phyloP scores from a whole-genome alignment of 2,797 vertebrate genomes.

The Megaceryle alcyon region DNA sequence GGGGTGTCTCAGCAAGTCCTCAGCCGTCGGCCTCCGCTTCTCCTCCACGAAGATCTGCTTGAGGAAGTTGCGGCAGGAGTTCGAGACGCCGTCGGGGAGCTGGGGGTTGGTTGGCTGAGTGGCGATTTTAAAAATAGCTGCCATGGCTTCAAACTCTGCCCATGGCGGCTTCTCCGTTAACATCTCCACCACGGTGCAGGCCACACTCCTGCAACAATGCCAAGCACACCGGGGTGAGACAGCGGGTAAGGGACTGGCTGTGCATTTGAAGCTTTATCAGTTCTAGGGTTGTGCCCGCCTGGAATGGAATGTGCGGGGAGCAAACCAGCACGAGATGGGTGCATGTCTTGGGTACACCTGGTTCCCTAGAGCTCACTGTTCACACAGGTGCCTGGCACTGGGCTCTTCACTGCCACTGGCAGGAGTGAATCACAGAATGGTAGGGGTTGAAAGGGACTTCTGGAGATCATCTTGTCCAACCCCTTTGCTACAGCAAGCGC shows the following conservation, averaged over 20 bases:
- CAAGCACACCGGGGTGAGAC: background rate
- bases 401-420: background rate
- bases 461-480: background rate
- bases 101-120: constrained; percentile 92
- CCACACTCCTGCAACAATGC: constrained; percentile 84
- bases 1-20: constrained; percentile 86
- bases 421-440: background rate
- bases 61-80: constrained; percentile 87
- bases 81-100: constrained; percentile 87
- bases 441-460: background rate
- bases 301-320: rapidly evolving
- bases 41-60: constrained; percentile 92
- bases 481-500: background rate
- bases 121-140: constrained; percentile 94
- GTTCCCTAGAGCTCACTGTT: background rate
- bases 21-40: constrained; percentile 89
- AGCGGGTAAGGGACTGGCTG: background rate
- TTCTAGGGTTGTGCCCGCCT: background rate
- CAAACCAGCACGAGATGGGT: background rate
- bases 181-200: constrained; percentile 95
- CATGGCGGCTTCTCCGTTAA: constrained; percentile 93
- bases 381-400: background rate
- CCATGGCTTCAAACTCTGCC: constrained; percentile 95
- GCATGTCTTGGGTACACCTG: rapidly evolving
- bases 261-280: rapidly evolving